Percentiles rank a stretch among this genome's conserved stretches.
phyloP scores from a whole-genome alignment of 2,797 vertebrate species.

The Cyprinodon diabolis region DNA sequence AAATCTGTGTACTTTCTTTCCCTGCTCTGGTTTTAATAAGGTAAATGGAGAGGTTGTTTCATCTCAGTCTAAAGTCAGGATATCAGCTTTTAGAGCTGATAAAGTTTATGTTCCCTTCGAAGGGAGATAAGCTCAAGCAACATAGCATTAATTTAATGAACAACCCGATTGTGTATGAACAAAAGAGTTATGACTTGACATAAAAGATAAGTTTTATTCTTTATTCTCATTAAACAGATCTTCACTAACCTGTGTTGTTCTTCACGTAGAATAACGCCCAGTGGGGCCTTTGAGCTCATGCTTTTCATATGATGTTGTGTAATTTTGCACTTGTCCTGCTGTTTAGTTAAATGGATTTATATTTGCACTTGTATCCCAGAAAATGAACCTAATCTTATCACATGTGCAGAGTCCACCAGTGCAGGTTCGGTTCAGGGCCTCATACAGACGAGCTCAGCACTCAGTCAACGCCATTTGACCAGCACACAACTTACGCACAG shows the following conservation, averaged over 20 bases:
- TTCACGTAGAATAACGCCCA: background rate
- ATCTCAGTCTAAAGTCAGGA: constrained; percentile 2
- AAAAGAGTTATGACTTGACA: constrained; percentile 28
- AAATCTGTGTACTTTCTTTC: background rate
- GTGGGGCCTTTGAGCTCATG: background rate
- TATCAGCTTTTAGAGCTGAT: constrained; percentile 28
- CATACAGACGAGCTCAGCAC: constrained; percentile 42
- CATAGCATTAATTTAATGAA: constrained; percentile 27
- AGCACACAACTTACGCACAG: background rate
- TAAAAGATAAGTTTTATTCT: constrained; percentile 6
- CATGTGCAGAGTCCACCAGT: constrained; percentile 79
- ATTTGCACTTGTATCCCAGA: constrained; percentile 47
- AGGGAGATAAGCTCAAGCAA: constrained; percentile 31
- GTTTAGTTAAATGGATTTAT: constrained; percentile 21
- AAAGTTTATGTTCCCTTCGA: constrained; percentile 21
- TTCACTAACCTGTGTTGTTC: background rate
- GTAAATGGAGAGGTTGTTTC: constrained; percentile 10
- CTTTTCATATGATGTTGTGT: constrained; percentile 20
- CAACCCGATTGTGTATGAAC: constrained; percentile 13
- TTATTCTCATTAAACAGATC: background rate
- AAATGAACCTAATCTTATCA: constrained; percentile 80
- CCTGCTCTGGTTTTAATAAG: background rate
- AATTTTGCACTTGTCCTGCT: constrained; percentile 30
- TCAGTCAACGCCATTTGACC: background rate
- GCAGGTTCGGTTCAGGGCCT: constrained; percentile 59